Evolutionary conservation across 2,797 vertebrate genomes (phyloP), one percentile per base, ranked within the genome.

Genomic region (Sparidentex hasta): DNA sequence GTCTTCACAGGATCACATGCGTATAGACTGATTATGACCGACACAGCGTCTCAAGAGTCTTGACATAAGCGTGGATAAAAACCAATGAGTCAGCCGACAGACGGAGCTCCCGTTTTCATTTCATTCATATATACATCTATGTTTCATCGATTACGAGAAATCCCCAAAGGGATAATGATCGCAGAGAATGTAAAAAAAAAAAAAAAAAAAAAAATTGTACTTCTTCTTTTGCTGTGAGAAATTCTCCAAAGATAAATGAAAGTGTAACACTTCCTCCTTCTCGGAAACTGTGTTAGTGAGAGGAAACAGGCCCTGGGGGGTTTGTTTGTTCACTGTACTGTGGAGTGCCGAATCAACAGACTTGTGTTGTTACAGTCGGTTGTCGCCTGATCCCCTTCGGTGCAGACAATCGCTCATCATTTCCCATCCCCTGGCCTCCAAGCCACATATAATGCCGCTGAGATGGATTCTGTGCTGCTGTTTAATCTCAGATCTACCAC

Each of bases 211-310:
- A 33, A 1, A 1, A 6, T 20, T 27, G 0, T 17, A 82, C 84
- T 87, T 90, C 87, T 82, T 66, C 84, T 83, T 90, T 89, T 84
- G 6, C 38, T 43, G 2, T 70, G 54, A 83, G 74, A 80, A 79
- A 55, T 56, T 65, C 27, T 76, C 43, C 43, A 84, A 78, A 74
- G 56, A 84, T 64, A 81, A 91, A 80, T 82, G 70, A 87, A 86
- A 92, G 68, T 33, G 48, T 14, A 43, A 58, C 72, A 54, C 77
- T 90, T 93, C 92, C 92, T 86, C 74, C 74, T 94, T 92, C 78
- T 75, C 47, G 75, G 90, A 88, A 83, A 57, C 11, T 0, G 57
- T 65, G 2, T 51, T 21, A 21, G 41, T 66, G 59, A 78, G 66
- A 72, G 86, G 83, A 90, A 91, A 71, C 61, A 25, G 64, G 52